These are phyloP conservation scores for Pyrocoelia pectoralis DNA, from an alignment of 2,888 invertebrate species.

Conservation along the genomic window DNA sequence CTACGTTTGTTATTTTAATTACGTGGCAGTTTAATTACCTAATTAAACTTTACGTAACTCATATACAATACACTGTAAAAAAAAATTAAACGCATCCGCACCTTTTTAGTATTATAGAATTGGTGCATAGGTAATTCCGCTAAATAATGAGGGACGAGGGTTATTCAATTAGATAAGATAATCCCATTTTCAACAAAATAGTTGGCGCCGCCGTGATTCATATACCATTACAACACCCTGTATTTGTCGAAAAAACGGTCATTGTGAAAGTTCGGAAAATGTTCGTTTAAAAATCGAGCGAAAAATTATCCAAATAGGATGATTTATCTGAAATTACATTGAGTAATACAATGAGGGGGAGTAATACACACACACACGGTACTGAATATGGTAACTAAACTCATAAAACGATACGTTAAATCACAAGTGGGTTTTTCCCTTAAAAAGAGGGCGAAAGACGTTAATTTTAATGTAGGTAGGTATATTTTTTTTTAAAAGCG, in stretches of 20 bases:
- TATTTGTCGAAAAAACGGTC: background rate
- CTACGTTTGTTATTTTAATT: background rate
- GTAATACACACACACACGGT: background rate
- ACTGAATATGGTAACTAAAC: background rate
- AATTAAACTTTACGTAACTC: background rate
- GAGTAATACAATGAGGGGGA: conserved; percentile 8
- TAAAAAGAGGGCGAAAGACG: background rate
- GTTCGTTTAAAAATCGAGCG: too few relatives aligned
- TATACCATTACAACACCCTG: background rate
- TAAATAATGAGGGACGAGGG: too few relatives aligned
- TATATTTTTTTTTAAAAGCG: too few relatives aligned
- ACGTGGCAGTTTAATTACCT: background rate
- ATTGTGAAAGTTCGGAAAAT: background rate
- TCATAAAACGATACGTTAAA: conserved; percentile 3
- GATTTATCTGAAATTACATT: conserved; percentile 1
- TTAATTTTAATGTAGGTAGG: too few relatives aligned
- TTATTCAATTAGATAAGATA: too few relatives aligned
- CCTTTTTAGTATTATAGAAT: too few relatives aligned
- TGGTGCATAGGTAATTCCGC: too few relatives aligned
- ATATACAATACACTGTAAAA: background rate
- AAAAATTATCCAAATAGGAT: background rate
- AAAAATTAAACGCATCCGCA: background rate
- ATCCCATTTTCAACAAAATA: too few relatives aligned
- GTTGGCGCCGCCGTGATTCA: too few relatives aligned
- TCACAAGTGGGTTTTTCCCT: conserved; percentile 4